phyloP scores from a whole-genome alignment of 2,797 vertebrate species.

The Fringilla coelebs region DNA sequence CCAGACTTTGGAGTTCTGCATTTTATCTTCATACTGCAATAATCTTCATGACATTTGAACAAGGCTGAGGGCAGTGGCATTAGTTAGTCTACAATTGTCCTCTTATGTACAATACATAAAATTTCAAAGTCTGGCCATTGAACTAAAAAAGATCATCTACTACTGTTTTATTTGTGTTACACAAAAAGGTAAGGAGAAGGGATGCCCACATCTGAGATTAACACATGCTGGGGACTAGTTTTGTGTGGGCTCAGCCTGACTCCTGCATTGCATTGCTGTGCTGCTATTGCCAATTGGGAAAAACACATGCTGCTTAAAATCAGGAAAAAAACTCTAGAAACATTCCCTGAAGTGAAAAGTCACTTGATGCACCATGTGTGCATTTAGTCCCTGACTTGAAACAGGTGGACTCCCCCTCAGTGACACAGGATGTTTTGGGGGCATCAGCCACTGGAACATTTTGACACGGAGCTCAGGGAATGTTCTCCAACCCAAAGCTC shows the following conservation, averaged over 20 bases:
- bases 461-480: neutral
- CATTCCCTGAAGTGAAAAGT: neutral
- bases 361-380: neutral
- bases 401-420: neutral
- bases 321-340: neutral
- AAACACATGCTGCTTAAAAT: neutral
- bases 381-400: neutral
- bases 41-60: conserved; percentile 29
- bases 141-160: neutral
- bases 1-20: conserved; percentile 1
- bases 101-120: neutral
- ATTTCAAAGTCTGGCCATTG: neutral
- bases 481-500: neutral
- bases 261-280: neutral
- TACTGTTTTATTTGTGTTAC: neutral
- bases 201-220: neutral
- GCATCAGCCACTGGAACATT: neutral
- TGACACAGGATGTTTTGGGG: neutral
- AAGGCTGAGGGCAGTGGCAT: conserved; percentile 6
- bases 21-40: conserved; percentile 50
- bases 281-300: neutral
- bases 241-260: neutral
- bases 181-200: neutral
- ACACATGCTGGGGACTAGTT: neutral
- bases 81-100: neutral